Evolutionary conservation across 2,797 vertebrate species (phyloP), one percentile per base, ranked within the genome.

Genomic region (Columba guinea): DNA sequence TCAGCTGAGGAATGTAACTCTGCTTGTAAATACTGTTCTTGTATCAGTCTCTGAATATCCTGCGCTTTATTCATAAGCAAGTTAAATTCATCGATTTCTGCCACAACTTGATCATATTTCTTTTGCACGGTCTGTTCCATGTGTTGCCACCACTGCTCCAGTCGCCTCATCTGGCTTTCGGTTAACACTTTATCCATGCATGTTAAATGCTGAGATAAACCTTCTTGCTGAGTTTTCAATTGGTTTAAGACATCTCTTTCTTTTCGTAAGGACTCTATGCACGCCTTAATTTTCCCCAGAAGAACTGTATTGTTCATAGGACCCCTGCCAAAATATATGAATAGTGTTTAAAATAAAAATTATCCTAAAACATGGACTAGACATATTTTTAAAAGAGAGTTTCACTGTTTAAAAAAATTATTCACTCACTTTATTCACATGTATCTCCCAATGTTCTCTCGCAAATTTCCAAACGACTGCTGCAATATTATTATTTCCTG

Each of bases 111-210:
- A 81, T 98, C 96, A 17, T 97, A 88, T 30, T 95, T 97, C 93
- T 96, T 98, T 73, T 98, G 98, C 26, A 98, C 93, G 15, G 93
- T 88, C 21, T 96, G 98, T 58, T 99, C 98, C 62, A 98, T 93
- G 11, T 93, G 93, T 68, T 97, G 98, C 98, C 99, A 99, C 70
- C 96, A 94, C 11, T 89, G 95, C 56, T 98, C 98, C 13, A 99
- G 97, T 23, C 96, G 97, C 62, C 92, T 97, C 84, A 98, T 97
- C 22, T 98, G 98, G 41, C 86, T 97, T 75, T 97, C 96, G 3
- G 98, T 96, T 24, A 97, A 85, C 52, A 97, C 97, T 90, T 93
- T 97, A 84, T 99, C 98, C 84, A 97, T 97, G 59, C 71, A 95
- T 7, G 97, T 98, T 81, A 99, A 97, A 51, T 95, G 94, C 12